phyloP scores from a whole-genome alignment of 2,797 vertebrate species.

The Sebastes hubbsi region DNA sequence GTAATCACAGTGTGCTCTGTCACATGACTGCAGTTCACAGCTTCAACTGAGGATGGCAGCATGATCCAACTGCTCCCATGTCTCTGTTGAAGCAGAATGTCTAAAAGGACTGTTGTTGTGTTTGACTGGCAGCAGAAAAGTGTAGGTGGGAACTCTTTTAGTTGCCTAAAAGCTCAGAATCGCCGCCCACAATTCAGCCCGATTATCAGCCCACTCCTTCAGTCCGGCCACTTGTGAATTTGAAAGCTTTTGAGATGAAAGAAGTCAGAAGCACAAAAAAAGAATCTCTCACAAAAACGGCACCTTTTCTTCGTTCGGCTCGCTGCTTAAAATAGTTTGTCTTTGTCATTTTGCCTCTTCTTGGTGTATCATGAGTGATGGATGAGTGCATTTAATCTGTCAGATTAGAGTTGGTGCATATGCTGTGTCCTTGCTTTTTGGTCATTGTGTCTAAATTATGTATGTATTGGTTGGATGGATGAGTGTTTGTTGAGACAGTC shows the following conservation, averaged over 20 bases:
- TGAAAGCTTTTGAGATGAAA: constrained; percentile 41
- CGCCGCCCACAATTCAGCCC: constrained; percentile 31
- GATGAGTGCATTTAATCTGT: background rate
- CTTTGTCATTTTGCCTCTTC: background rate
- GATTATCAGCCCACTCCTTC: constrained; percentile 27
- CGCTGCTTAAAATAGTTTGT: constrained; percentile 4
- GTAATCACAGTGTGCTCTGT: background rate
- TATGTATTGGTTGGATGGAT: background rate
- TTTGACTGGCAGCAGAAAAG: constrained; percentile 16
- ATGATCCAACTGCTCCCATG: background rate
- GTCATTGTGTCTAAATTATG: background rate
- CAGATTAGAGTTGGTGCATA: background rate
- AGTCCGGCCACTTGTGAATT: background rate
- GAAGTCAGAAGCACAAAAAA: background rate
- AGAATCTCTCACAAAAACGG: background rate
- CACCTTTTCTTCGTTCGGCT: background rate
- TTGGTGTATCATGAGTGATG: background rate
- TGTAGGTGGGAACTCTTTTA: constrained; percentile 47
- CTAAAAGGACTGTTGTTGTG: constrained; percentile 41
- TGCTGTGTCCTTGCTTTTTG: background rate
- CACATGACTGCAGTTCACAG: constrained; percentile 50
- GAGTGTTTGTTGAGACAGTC: background rate
- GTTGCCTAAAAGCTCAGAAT: constrained; percentile 20
- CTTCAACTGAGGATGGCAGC: constrained; percentile 67
- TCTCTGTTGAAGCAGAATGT: background rate